Percentiles rank a stretch among this genome's conserved stretches.
Evolutionary conservation across 2,888 invertebrate genomes (phyloP).

Genomic region (Dinocampus coccinellae): DNA sequence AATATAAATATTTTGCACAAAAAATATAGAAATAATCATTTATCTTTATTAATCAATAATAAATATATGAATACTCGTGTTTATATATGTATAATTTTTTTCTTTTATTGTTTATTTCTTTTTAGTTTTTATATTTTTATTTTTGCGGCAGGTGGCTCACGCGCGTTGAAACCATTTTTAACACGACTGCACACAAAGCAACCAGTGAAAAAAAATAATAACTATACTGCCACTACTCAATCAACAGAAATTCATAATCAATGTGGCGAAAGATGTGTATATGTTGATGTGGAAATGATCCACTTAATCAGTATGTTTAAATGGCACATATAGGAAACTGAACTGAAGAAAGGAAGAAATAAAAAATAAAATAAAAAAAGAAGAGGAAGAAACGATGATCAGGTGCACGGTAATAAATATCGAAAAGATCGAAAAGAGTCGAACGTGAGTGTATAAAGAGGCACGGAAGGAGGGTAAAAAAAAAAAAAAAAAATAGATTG

Average conservation of each 20-base stretch:
- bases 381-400: conserved; percentile 13
- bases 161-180: neutral
- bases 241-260: conserved; percentile 49
- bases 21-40: too few relatives aligned
- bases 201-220: conserved; percentile 34
- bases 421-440: conserved; percentile 37
- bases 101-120: neutral
- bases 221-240: conserved; percentile 19
- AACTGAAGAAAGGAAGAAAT: neutral
- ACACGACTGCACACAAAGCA: neutral
- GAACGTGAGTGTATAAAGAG: conserved; percentile 49
- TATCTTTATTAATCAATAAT: too few relatives aligned
- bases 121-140: neutral
- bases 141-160: conserved; percentile 20
- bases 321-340: conserved; percentile 37
- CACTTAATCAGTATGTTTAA: conserved; percentile 53
- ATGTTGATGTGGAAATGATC: conserved; percentile 54
- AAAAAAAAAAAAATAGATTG: conserved; percentile 26
- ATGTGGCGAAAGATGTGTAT: conserved; percentile 53
- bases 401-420: conserved; percentile 61
- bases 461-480: conserved; percentile 17
- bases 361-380: conserved; percentile 11
- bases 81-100: neutral
- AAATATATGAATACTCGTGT: neutral
- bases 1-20: too few relatives aligned